A percentile compares a stretch with the other conserved stretches of the same genome.
These are phyloP conservation scores for Helobdella robusta DNA, from an alignment of 2,888 invertebrate species.

Conservation along the genomic window DNA sequence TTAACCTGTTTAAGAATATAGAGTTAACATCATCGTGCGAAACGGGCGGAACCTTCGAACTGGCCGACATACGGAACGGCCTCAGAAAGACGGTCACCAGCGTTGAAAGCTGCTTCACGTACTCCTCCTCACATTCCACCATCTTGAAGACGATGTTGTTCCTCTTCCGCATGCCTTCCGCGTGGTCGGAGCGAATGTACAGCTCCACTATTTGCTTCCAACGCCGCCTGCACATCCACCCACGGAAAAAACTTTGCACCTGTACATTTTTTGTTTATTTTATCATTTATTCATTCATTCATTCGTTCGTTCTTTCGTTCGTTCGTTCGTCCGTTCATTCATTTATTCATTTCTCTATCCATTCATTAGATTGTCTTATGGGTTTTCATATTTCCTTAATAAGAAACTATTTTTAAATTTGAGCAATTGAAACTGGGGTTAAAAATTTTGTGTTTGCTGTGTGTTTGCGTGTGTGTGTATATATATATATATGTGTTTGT, in stretches of 20 bases:
- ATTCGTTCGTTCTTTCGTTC: not conserved
- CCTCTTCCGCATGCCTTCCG: slow-evolving; percentile 81
- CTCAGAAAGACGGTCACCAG: slow-evolving; percentile 75
- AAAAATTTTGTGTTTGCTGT: too few species aligned
- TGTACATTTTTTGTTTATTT: slow-evolving; percentile 33
- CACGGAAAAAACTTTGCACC: slow-evolving; percentile 79
- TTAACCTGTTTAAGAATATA: slow-evolving; percentile 74
- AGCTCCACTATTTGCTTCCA: slow-evolving; percentile 92
- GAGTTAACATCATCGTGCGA: slow-evolving; percentile 87
- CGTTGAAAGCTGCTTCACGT: slow-evolving; percentile 78
- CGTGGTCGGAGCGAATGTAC: slow-evolving; percentile 64
- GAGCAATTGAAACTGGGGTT: too few species aligned
- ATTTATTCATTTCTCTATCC: not conserved
- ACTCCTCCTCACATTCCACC: slow-evolving; percentile 87
- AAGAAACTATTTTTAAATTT: too few species aligned
- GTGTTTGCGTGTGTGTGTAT: not conserved
- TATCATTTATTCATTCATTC: not conserved
- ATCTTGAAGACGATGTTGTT: slow-evolving; percentile 66
- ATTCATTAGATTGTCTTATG: not conserved
- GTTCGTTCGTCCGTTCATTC: slow-evolving; percentile 3
- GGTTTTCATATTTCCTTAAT: too few species aligned
- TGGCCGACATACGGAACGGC: slow-evolving; percentile 79
- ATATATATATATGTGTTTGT: slow-evolving; percentile 3
- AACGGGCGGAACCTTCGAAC: slow-evolving; percentile 81
- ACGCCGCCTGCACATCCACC: slow-evolving; percentile 78